A percentile compares a stretch with the other conserved stretches of the same genome.
Conservation (phyloP, 2,113 vertebrate species). For the Phyllostomus discolor region DNA sequence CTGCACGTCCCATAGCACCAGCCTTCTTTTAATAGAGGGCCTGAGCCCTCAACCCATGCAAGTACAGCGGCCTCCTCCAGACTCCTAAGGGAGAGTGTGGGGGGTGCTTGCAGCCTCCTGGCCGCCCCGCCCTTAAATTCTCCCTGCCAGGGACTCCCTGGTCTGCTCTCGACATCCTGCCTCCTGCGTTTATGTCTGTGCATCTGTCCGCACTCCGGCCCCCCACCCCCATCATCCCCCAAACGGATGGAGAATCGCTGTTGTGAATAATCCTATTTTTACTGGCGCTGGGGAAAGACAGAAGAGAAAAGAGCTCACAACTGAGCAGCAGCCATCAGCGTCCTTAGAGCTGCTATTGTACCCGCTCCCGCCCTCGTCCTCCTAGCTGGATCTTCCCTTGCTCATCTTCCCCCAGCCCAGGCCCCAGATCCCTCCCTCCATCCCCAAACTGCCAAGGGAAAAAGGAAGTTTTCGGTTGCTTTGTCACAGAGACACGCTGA, state of each 20-base stretch:
- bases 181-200: neutral
- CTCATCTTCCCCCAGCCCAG: neutral
- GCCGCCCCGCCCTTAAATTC: neutral
- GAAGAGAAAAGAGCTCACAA: neutral
- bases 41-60: neutral
- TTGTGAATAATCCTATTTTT: neutral
- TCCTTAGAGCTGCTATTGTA: neutral
- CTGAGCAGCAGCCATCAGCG: neutral
- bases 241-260: neutral
- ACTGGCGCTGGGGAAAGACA: neutral
- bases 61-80: neutral
- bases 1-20: neutral
- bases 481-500: neutral
- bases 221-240: neutral
- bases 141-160: neutral
- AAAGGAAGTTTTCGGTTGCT: neutral
- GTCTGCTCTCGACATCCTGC: neutral
- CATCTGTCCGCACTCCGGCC: neutral
- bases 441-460: neutral
- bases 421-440: neutral
- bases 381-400: neutral
- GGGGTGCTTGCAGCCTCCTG: neutral
- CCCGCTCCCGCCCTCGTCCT: neutral
- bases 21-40: neutral
- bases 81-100: neutral